Conservation (phyloP, 2,113 vertebrate species). For the Gambusia affinis region DNA sequence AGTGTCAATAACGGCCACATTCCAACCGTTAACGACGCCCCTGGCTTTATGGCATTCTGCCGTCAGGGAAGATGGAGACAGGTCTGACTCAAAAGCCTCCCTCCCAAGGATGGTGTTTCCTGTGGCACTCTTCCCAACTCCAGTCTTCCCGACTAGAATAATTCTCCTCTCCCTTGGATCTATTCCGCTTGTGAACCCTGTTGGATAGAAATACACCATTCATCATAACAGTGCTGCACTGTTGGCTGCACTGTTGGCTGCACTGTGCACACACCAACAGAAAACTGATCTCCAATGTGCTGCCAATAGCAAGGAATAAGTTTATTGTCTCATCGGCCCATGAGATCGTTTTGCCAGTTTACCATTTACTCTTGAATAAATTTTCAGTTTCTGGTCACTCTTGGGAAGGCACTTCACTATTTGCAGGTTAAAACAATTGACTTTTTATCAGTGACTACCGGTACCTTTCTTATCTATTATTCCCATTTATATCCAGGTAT, state of each 20-base stretch:
- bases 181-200: constrained; percentile 23
- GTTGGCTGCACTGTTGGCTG: neutral
- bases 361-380: too few species aligned
- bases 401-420: too few species aligned
- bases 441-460: neutral
- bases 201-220: constrained; percentile 41
- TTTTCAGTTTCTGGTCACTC: too few species aligned
- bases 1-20: constrained; percentile 64
- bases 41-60: constrained; percentile 43
- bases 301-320: too few species aligned
- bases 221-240: neutral
- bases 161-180: constrained; percentile 46
- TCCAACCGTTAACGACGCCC: neutral
- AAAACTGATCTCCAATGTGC: neutral
- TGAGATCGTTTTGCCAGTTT: too few species aligned
- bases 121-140: constrained; percentile 65
- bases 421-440: too few species aligned
- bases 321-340: too few species aligned
- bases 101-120: constrained; percentile 68
- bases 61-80: neutral
- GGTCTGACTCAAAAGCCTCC: constrained; percentile 39
- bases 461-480: neutral
- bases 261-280: neutral
- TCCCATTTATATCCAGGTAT: neutral
- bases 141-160: constrained; percentile 65